Percentiles rank a stretch among this genome's conserved stretches.
Evolutionary conservation across 1,140 invertebrate genomes (phyloP).

Genomic region (Portunus trituberculatus): DNA sequence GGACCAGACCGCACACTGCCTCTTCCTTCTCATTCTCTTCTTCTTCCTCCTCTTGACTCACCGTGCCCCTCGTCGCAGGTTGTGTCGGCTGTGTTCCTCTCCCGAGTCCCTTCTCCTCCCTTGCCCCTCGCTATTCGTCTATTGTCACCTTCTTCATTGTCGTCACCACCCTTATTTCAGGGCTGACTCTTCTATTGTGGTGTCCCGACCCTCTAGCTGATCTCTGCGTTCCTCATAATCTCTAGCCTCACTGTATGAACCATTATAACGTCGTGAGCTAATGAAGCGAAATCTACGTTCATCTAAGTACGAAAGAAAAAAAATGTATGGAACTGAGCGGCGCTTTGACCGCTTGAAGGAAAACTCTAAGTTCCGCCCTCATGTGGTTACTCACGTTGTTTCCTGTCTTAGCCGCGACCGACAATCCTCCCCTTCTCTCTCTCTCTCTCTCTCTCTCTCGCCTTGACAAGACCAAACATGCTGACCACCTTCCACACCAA

Average conservation of each 20-base stretch:
- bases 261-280: background rate
- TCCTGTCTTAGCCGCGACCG: background rate
- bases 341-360: background rate
- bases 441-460: no score
- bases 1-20: slow-evolving; percentile 55
- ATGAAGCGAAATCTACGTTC: background rate
- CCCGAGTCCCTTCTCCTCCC: background rate
- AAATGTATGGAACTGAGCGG: background rate
- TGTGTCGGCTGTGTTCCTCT: slow-evolving; percentile 41
- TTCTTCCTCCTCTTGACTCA: slow-evolving; percentile 15
- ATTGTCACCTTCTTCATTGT: slow-evolving; percentile 53
- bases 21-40: slow-evolving; percentile 8
- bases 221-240: background rate
- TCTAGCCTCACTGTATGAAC: background rate
- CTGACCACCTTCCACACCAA: slow-evolving; percentile 43
- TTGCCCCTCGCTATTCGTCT: slow-evolving; percentile 30
- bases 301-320: background rate
- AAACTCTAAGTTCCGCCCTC: background rate
- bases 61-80: background rate
- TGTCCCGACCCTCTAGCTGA: background rate
- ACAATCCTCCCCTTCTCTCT: background rate
- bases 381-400: background rate
- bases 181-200: slow-evolving; percentile 25
- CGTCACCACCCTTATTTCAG: slow-evolving; percentile 43
- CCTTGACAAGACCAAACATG: slow-evolving; percentile 41